These are phyloP conservation scores for Lamprologus speciosus DNA, from an alignment of 2,113 vertebrate genomes.

Conservation along the genomic window DNA sequence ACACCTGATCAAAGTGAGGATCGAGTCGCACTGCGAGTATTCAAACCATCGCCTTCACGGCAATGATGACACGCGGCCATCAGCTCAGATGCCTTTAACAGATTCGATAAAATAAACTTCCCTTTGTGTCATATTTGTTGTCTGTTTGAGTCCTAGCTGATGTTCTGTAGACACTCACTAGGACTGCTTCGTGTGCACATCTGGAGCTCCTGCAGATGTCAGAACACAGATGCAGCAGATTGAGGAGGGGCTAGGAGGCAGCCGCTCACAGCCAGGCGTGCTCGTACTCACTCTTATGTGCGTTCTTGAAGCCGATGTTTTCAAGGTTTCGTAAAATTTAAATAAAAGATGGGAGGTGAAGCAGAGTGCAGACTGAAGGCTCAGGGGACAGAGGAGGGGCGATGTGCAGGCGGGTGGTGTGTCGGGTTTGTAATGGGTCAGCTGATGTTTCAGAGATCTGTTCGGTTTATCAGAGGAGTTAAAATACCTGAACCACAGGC, in stretches of 20 bases:
- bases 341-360: background rate
- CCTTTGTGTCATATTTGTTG: background rate
- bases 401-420: background rate
- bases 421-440: background rate
- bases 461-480: background rate
- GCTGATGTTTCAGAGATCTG: background rate
- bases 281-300: background rate
- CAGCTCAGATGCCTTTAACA: background rate
- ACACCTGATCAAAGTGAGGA: background rate
- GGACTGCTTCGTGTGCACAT: background rate
- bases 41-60: background rate
- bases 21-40: background rate
- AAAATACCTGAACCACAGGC: background rate
- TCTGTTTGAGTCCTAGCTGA: background rate
- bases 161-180: background rate
- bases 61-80: background rate
- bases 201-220: background rate
- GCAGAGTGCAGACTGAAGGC: background rate
- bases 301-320: background rate
- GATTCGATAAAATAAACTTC: background rate
- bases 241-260: background rate
- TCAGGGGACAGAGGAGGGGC: background rate
- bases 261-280: background rate
- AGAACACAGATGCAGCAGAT: background rate
- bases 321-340: background rate